These are phyloP conservation scores for Abrostola tripartita DNA, from an alignment of 2,888 invertebrate species.

Conservation along the genomic window DNA sequence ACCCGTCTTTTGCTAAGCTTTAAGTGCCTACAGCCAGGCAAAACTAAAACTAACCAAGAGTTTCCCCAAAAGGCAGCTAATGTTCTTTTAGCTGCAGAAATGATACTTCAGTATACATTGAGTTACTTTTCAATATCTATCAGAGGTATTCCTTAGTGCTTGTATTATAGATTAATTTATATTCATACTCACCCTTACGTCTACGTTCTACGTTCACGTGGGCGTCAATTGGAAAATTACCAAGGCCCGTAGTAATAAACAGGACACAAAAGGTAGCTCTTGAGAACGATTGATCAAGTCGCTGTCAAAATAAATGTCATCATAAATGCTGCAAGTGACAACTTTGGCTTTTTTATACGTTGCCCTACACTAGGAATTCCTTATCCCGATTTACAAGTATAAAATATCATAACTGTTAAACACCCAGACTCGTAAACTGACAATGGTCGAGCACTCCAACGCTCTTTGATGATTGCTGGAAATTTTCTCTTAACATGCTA, in stretches of 20 bases:
- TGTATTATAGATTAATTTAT: neutral
- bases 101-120: neutral
- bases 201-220: constrained; percentile 4
- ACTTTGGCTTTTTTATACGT: neutral
- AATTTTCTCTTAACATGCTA: no score
- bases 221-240: constrained; percentile 3
- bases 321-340: neutral
- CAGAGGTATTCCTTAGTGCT: neutral
- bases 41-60: no score
- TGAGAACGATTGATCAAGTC: constrained; percentile 1
- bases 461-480: no score
- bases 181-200: constrained; percentile 2
- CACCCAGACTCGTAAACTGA: no score
- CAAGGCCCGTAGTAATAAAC: constrained; percentile 1
- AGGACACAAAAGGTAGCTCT: neutral
- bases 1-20: no score
- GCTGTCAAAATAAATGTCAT: constrained; percentile 4
- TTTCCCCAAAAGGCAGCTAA: no score
- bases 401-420: no score
- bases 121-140: constrained; percentile 5
- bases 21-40: no score
- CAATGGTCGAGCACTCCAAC: no score
- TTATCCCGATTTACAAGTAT: no score
- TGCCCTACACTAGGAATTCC: no score
- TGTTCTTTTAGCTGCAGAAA: no score